Evolutionary conservation across 1,140 invertebrate species (phyloP).

Genomic region (Caenorhabditis latens): DNA sequence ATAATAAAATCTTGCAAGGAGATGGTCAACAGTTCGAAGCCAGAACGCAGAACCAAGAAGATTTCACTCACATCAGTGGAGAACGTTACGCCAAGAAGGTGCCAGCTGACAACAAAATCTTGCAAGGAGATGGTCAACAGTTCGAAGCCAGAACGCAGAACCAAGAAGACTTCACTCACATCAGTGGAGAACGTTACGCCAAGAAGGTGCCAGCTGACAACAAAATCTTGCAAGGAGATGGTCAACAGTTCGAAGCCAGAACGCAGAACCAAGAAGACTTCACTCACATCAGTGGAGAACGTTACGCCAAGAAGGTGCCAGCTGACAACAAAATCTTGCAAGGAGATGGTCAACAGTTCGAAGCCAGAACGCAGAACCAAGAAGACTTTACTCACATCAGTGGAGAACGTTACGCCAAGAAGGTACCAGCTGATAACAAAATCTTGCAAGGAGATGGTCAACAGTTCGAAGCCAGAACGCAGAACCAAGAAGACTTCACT

Average conservation of each 20-base stretch:
- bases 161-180: slow-evolving; percentile 52
- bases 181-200: slow-evolving; percentile 39
- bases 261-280: slow-evolving; percentile 61
- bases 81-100: slow-evolving; percentile 38
- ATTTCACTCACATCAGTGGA: slow-evolving; percentile 37
- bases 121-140: too few relatives aligned
- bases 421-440: slow-evolving; percentile 1
- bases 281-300: slow-evolving; percentile 20
- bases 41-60: slow-evolving; percentile 55
- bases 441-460: not conserved
- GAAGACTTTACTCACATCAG: slow-evolving; percentile 47
- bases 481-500: slow-evolving; percentile 58
- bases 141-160: slow-evolving; percentile 28
- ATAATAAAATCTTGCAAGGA: not conserved
- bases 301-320: slow-evolving; percentile 22
- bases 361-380: slow-evolving; percentile 45
- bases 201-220: slow-evolving; percentile 11
- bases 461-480: slow-evolving; percentile 4
- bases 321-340: slow-evolving; percentile 3
- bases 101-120: slow-evolving; percentile 9
- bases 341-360: too few relatives aligned
- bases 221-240: not conserved
- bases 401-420: slow-evolving; percentile 46
- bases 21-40: too few relatives aligned
- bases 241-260: too few relatives aligned